A percentile compares a stretch with the other conserved stretches of the same genome.
Conservation (phyloP, 2,888 invertebrate species). For the Parapristionchus giblindavisi region DNA sequence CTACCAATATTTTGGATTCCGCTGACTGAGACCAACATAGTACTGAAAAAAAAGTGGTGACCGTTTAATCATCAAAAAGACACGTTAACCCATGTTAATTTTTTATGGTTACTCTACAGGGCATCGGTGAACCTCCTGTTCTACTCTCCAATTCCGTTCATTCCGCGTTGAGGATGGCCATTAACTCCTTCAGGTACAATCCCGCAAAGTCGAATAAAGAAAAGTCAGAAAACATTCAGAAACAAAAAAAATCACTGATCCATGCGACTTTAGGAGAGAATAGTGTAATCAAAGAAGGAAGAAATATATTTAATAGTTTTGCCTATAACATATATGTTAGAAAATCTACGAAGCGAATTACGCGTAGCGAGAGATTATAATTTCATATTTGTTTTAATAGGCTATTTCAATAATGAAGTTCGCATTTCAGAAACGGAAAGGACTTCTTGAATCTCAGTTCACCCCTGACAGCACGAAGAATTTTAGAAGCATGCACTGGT, state of each 20-base stretch:
- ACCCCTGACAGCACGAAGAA: neutral
- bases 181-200: constrained; percentile 70
- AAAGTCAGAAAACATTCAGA: neutral
- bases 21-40: no score
- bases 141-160: constrained; percentile 77
- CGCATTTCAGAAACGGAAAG: neutral
- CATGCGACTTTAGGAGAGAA: neutral
- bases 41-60: no score
- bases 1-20: no score
- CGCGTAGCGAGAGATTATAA: neutral
- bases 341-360: neutral
- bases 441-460: constrained; percentile 12
- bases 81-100: no score
- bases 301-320: neutral
- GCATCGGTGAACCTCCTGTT: constrained; percentile 59
- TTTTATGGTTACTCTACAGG: no score
- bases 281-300: neutral
- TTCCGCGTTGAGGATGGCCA: constrained; percentile 85
- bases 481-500: neutral
- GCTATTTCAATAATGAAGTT: neutral
- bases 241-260: neutral
- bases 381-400: neutral
- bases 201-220: neutral
- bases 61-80: no score
- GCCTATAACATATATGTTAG: neutral